Base-by-base conservation (phyloP, 1,140 invertebrate genomes). In the Drosophila truncata region DNA sequence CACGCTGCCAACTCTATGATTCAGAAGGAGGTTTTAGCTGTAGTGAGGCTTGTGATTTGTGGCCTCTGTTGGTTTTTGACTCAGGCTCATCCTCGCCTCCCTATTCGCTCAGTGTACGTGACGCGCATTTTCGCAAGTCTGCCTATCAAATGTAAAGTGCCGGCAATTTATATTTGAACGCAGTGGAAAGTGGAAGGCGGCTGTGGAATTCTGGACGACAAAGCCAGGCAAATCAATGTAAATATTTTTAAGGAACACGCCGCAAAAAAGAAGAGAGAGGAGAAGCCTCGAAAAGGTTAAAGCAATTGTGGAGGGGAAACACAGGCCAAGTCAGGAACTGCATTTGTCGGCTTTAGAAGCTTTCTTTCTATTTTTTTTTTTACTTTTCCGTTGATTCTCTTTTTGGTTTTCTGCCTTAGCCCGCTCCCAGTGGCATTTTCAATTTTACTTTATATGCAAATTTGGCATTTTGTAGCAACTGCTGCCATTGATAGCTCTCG, bases 361-460 rank as follows among this genome's bases (percentile, higher is more conserved):
- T 76, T 60, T 63, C 59, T 58, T 72, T 44, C 42, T 23, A 44
- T 23, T 14, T 23, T 44, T 14, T 23, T 44, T 23, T 66, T 61
- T 69, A 61, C 52, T 63, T 52, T 58, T 61, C 20, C 20, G 59
- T 44, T 69, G n/a, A n/a, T 69, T 59, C 49, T 42, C 37, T 50
- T 61, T 44, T 60, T 16, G 44, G 35, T 54, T 61, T 59, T 37
- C 55, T 37, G 52, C 76, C 52, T 58, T 33, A 54, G 66, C 54
- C 54, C 52, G 65, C 76, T 74, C 64, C 80, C 84, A 82, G 67
- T 79, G 80, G 84, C 83, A 88, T 87, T 87, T 87, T 87, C 83
- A 88, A 88, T 88, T 88, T 88, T 90, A 88, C 85, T 88, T 90
- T 88, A 88, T 88, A 88, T 88, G 84, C 84, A 88, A 88, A 88